Percentiles rank a stretch among this genome's conserved stretches.
These are phyloP conservation scores for Sminthurinus aureus DNA, from an alignment of 2,888 invertebrate genomes.

Conservation along the genomic window DNA sequence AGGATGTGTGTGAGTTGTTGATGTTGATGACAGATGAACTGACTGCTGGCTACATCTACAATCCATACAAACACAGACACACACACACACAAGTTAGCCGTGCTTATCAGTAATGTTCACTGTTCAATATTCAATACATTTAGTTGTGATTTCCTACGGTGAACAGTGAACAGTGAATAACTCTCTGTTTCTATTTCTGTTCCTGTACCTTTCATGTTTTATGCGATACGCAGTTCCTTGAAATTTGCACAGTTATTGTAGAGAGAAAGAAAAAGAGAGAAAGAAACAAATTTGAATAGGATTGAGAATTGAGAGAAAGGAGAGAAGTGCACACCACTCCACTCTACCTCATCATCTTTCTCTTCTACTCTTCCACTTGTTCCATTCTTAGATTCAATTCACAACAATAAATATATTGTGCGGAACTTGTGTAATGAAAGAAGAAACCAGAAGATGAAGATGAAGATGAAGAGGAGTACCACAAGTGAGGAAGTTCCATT, in stretches of 20 bases:
- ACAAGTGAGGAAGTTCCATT: background rate
- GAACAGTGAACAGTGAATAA: conserved; percentile 11
- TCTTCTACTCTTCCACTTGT: no score
- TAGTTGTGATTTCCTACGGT: conserved; percentile 24
- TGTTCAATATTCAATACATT: no score
- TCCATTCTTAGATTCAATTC: background rate
- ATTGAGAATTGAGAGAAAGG: no score
- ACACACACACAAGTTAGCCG: background rate
- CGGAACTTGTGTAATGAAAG: no score
- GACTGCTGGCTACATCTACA: no score
- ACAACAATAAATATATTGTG: conserved; percentile 10
- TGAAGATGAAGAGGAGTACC: background rate
- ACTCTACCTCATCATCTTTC: no score
- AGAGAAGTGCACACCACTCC: no score
- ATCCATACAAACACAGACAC: no score
- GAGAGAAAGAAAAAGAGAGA: no score
- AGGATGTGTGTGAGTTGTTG: no score
- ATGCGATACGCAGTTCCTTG: background rate
- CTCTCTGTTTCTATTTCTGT: conserved; percentile 32
- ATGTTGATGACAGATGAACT: no score
- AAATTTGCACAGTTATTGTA: background rate
- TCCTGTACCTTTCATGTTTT: conserved; percentile 6
- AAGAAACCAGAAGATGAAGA: background rate
- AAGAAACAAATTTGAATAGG: no score
- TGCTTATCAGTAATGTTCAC: conserved; percentile 7